Percentiles rank a stretch among this genome's conserved stretches.
These are phyloP conservation scores for Ennomos quercinarius DNA, from an alignment of 2,888 invertebrate species.

Conservation along the genomic window DNA sequence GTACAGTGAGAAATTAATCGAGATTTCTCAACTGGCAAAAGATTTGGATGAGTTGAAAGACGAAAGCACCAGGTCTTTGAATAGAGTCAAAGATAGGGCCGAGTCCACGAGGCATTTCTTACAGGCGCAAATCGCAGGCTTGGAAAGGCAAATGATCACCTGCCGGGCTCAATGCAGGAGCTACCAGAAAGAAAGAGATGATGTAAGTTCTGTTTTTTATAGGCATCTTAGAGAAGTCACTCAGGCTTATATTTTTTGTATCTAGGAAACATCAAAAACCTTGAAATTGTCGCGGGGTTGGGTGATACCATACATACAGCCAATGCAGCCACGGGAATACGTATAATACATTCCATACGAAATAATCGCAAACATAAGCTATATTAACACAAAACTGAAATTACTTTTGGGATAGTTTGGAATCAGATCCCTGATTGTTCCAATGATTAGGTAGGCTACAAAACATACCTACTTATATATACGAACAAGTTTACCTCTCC, in stretches of 20 bases:
- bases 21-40: conserved; percentile 56
- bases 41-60: conserved; percentile 64
- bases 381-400: too few species aligned
- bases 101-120: conserved; percentile 68
- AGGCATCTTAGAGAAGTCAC: conserved; percentile 14
- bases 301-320: too few species aligned
- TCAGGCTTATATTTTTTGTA: not conserved
- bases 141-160: conserved; percentile 72
- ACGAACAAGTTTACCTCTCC: too few species aligned
- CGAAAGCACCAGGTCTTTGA: conserved; percentile 59
- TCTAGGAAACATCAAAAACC: too few species aligned
- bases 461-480: too few species aligned
- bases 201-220: conserved; percentile 49
- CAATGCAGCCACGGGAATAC: too few species aligned
- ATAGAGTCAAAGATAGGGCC: conserved; percentile 63
- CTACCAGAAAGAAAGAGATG: conserved; percentile 74
- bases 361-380: too few species aligned
- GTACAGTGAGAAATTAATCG: conserved; percentile 61
- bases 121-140: conserved; percentile 70
- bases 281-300: too few species aligned
- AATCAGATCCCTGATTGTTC: too few species aligned
- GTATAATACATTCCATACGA: too few species aligned
- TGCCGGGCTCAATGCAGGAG: conserved; percentile 70
- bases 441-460: too few species aligned
- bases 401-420: too few species aligned